Evolutionary conservation across 2,888 invertebrate species (phyloP).

Genomic region (Drosophila gaucha): DNA sequence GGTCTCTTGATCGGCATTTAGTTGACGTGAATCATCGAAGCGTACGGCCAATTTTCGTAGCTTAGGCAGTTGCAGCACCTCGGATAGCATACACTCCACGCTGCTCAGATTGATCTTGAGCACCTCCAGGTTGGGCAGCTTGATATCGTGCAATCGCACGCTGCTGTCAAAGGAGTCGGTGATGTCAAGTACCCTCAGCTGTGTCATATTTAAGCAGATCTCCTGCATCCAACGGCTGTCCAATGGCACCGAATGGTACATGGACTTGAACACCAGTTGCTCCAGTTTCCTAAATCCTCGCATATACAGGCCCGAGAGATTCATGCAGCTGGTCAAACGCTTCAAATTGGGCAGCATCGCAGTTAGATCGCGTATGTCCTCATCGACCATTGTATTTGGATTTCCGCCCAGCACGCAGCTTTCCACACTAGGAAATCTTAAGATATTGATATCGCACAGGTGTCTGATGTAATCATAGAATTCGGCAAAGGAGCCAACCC

Average conservation of each 20-base stretch:
- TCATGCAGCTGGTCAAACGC: constrained; percentile 67
- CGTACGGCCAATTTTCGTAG: constrained; percentile 57
- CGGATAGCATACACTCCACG: constrained; percentile 54
- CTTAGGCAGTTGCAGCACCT: constrained; percentile 62
- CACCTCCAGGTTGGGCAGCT: constrained; percentile 68
- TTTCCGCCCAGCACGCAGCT: constrained; percentile 59
- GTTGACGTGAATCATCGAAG: constrained; percentile 65
- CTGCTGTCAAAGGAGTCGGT: constrained; percentile 66
- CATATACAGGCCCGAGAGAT: constrained; percentile 57
- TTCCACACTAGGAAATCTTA: constrained; percentile 46
- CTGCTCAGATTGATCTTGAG: constrained; percentile 68
- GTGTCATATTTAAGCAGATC: constrained; percentile 58
- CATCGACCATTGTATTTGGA: constrained; percentile 61
- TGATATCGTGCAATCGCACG: constrained; percentile 55
- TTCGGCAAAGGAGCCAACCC: constrained; percentile 58
- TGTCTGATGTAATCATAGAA: constrained; percentile 67
- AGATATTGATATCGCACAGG: constrained; percentile 64
- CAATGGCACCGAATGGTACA: constrained; percentile 65
- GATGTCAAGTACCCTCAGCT: constrained; percentile 60
- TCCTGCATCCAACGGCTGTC: constrained; percentile 65
- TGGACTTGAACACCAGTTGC: constrained; percentile 64
- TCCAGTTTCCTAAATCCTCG: constrained; percentile 56
- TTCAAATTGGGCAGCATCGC: constrained; percentile 61
- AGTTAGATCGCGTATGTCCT: constrained; percentile 61
- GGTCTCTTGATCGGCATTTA: constrained; percentile 65